phyloP scores from a whole-genome alignment of 2,888 invertebrate species.

The Cataglyphis livida region DNA sequence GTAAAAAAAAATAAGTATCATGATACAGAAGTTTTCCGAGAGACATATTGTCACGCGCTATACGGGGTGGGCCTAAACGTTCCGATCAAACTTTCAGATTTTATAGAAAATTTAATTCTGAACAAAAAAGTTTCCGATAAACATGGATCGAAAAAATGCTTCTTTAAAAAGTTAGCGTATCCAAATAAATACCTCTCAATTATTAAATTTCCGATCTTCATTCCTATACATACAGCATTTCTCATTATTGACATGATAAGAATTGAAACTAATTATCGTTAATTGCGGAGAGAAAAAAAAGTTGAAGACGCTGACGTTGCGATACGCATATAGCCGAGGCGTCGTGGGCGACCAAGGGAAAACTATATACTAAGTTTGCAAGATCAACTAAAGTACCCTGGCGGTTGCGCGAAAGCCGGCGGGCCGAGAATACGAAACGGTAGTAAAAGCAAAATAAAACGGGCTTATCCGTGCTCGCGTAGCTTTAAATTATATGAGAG shows the following conservation, averaged over 20 bases:
- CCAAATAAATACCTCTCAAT: background rate
- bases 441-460: slow-evolving; percentile 74
- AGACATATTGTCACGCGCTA: background rate
- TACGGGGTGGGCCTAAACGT: too few relatives aligned
- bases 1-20: background rate
- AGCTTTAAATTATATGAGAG: slow-evolving; percentile 71
- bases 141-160: too few relatives aligned
- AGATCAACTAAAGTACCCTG: slow-evolving; percentile 72
- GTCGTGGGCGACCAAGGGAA: slow-evolving; percentile 35
- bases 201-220: background rate
- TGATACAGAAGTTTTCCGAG: too few relatives aligned
- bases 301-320: background rate
- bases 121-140: too few relatives aligned
- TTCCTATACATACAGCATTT: background rate
- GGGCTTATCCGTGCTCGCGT: slow-evolving; percentile 69
- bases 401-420: slow-evolving; percentile 65
- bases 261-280: slow-evolving; percentile 11
- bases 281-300: background rate
- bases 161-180: too few relatives aligned
- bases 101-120: too few relatives aligned
- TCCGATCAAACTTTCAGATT: too few relatives aligned
- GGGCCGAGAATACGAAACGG: slow-evolving; percentile 70
- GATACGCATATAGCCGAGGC: background rate
- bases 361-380: slow-evolving; percentile 67
- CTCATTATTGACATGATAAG: background rate